phyloP scores from a whole-genome alignment of 2,113 vertebrate genomes.

The Erpornis zantholeuca region DNA sequence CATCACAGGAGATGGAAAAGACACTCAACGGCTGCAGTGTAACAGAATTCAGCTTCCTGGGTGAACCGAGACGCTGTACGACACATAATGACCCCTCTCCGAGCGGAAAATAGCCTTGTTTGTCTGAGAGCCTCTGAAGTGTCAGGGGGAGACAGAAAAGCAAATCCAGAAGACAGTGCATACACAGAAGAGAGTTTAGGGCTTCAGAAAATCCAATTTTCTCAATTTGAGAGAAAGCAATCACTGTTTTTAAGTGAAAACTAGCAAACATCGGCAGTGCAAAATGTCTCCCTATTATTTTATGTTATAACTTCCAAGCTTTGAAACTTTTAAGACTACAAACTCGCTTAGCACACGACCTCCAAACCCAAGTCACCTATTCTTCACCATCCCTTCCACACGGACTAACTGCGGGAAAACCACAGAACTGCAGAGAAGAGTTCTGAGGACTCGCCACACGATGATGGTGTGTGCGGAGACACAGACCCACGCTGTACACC shows the following conservation, averaged over 20 bases:
- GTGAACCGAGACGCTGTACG: background rate
- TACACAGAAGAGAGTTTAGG: rapidly evolving
- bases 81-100: background rate
- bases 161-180: background rate
- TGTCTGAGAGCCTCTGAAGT: background rate
- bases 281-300: rapidly evolving
- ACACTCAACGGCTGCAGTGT: background rate
- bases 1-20: background rate
- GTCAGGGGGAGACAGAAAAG: background rate
- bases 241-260: background rate
- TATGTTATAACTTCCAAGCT: background rate
- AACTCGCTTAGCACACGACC: background rate
- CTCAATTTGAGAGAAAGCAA: background rate
- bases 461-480: background rate
- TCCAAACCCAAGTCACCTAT: background rate
- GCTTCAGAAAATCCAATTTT: background rate
- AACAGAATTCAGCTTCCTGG: background rate
- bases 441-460: no score
- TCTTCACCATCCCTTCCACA: no score
- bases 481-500: background rate
- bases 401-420: background rate
- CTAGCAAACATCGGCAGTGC: rapidly evolving
- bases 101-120: background rate
- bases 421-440: background rate
- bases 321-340: background rate